Base-by-base conservation (phyloP, 1,140 invertebrate species). In the Papilio helenus region DNA sequence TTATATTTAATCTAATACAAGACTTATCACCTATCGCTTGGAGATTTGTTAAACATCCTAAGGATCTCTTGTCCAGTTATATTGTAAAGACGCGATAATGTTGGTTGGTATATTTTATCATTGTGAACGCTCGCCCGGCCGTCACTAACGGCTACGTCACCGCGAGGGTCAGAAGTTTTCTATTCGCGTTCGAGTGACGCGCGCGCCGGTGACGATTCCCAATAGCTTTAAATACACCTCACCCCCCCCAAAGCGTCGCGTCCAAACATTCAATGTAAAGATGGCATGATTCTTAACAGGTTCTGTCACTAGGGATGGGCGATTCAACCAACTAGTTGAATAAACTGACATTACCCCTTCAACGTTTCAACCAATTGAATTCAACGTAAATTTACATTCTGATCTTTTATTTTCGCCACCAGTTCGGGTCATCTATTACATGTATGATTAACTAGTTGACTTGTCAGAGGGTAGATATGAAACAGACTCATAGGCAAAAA, bases 121-220 rank as follows among this genome's bases (percentile, higher is more conserved):
- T 14, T 61, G n/a, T 20, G 20, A 61, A 61, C 61, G 61, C 61
- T 55, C 23, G 88, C 83, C 81, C 81, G 83, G 79, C 85, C 86
- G 89, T 90, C 89, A 88, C 83, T 84, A 84, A 80, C 34, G 34
- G 34, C 85, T 89, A 87, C 91, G 89, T 91, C 89, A 90, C 82
- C 73, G 72, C 87, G 89, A 91, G 89, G 88, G 89, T 91, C 90
- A 90, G 86, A 83, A 85, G 84, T 87, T 92, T 88, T 91, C 90
- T 92, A 93, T 93, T 91, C 89, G 90, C 84, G 90, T 89, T 89
- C 79, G 76, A 76, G 90, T 93, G 90, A 93, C 91, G 91, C 91
- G 90, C 89, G 88, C 85, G 89, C 84, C 86, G 79, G 83, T 89
- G 89, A 90, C 89, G 87, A 84, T 76, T 81, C 77, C 79, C 79